Evolutionary conservation across 2,797 vertebrate species (phyloP).

Genomic region (Sebastes iracundus): DNA sequence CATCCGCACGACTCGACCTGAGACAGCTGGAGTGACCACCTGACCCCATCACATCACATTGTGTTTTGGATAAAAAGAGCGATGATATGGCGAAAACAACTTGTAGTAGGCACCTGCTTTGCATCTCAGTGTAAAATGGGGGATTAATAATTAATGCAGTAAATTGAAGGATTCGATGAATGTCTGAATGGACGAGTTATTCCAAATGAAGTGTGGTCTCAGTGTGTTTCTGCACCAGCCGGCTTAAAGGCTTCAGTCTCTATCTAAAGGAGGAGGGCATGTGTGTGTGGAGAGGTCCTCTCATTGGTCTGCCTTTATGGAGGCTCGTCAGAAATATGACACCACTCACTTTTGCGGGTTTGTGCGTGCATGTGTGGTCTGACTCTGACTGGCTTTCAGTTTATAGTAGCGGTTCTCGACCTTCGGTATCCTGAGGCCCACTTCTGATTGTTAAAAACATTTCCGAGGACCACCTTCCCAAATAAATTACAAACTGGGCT

Average conservation of each 20-base stretch:
- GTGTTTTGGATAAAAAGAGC: slow-evolving; percentile 14
- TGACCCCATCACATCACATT: slow-evolving; percentile 1
- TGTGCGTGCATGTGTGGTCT: not conserved
- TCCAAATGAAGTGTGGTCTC: not conserved
- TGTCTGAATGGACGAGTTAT: not conserved
- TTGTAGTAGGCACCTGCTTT: not conserved
- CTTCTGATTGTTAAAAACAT: no score
- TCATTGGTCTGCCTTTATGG: slow-evolving; percentile 34
- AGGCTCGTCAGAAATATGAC: slow-evolving; percentile 40
- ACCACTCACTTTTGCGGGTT: not conserved
- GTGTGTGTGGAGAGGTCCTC: not conserved
- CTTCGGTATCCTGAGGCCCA: no score
- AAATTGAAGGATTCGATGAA: not conserved
- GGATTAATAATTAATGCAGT: not conserved
- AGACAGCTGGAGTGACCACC: slow-evolving; percentile 44
- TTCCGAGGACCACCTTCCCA: no score
- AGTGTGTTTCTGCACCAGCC: not conserved
- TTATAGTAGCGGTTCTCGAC: not conserved
- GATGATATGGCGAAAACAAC: slow-evolving; percentile 24
- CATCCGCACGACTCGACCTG: not conserved
- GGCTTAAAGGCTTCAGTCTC: not conserved
- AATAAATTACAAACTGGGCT: no score
- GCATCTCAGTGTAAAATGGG: slow-evolving; percentile 48
- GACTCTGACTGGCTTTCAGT: not conserved
- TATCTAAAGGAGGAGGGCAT: not conserved